A percentile compares a stretch with the other conserved stretches of the same genome.
Evolutionary conservation across 2,888 invertebrate species (phyloP).

Genomic region (Erebia ligea): DNA sequence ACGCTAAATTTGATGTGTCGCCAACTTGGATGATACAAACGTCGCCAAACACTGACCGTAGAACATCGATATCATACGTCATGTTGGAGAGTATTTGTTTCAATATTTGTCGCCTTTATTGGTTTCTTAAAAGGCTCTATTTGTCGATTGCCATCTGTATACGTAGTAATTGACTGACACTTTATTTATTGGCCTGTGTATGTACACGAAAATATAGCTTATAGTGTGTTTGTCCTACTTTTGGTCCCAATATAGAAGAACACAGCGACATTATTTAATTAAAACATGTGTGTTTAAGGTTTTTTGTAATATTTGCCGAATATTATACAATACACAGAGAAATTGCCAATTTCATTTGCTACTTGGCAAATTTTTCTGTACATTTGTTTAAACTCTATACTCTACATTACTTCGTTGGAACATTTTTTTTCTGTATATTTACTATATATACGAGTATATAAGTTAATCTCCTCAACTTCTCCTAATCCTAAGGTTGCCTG

Average conservation of each 20-base stretch:
- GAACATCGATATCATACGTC: slow-evolving; percentile 21
- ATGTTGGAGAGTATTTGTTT: slow-evolving; percentile 21
- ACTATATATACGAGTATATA: too few relatives aligned
- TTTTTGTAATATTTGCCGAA: background rate
- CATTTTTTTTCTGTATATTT: too few relatives aligned
- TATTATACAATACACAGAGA: background rate
- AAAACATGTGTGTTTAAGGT: background rate
- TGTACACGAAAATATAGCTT: slow-evolving; percentile 3
- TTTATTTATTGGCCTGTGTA: slow-evolving; percentile 1
- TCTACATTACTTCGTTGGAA: too few relatives aligned
- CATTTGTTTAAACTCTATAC: too few relatives aligned
- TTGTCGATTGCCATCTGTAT: background rate
- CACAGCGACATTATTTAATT: background rate
- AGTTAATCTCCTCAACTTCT: too few relatives aligned
- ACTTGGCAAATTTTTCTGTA: too few relatives aligned
- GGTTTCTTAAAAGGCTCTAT: slow-evolving; percentile 20
- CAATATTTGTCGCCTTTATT: slow-evolving; percentile 23
- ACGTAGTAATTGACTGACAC: slow-evolving; percentile 3
- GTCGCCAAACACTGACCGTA: background rate
- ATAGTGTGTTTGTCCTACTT: background rate
- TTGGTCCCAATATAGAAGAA: background rate
- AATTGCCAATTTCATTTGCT: too few relatives aligned
- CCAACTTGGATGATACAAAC: too few relatives aligned
- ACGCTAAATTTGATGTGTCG: background rate
- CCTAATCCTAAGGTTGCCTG: too few relatives aligned